Percentiles rank a stretch among this genome's conserved stretches.
phyloP scores from a whole-genome alignment of 2,797 vertebrate genomes.

The Siniperca undulata region DNA sequence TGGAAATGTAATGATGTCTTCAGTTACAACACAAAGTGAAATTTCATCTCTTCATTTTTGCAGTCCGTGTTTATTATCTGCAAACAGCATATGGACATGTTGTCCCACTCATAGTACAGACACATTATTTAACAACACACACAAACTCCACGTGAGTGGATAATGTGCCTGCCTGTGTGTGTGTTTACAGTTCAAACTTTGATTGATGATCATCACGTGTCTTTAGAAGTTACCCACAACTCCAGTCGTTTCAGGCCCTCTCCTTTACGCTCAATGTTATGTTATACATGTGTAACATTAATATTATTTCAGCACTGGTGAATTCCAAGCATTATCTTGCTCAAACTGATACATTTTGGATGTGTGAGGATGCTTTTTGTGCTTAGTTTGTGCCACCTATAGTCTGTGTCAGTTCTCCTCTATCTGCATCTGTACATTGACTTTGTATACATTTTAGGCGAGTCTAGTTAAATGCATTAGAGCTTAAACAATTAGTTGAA shows the following conservation, averaged over 20 bases:
- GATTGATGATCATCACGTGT: neutral
- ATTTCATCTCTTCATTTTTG: constrained; percentile 5
- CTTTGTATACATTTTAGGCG: neutral
- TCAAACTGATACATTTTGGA: neutral
- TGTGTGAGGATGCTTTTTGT: neutral
- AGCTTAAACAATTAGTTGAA: neutral
- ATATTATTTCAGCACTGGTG: neutral
- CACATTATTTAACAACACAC: no score
- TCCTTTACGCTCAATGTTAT: neutral
- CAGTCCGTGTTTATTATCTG: neutral
- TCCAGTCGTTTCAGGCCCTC: neutral
- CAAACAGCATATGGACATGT: neutral
- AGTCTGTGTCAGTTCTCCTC: neutral
- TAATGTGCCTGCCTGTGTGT: neutral
- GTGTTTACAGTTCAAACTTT: neutral
- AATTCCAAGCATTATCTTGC: neutral
- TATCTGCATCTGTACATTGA: neutral
- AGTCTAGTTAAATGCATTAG: neutral
- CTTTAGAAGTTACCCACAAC: neutral
- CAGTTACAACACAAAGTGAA: neutral
- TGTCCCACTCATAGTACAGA: neutral
- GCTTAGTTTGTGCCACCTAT: neutral
- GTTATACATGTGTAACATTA: neutral
- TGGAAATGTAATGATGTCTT: constrained; percentile 18
- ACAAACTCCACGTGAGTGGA: neutral